These are phyloP conservation scores for Callosobruchus maculatus DNA, from an alignment of 2,888 invertebrate species.

Conservation along the genomic window DNA sequence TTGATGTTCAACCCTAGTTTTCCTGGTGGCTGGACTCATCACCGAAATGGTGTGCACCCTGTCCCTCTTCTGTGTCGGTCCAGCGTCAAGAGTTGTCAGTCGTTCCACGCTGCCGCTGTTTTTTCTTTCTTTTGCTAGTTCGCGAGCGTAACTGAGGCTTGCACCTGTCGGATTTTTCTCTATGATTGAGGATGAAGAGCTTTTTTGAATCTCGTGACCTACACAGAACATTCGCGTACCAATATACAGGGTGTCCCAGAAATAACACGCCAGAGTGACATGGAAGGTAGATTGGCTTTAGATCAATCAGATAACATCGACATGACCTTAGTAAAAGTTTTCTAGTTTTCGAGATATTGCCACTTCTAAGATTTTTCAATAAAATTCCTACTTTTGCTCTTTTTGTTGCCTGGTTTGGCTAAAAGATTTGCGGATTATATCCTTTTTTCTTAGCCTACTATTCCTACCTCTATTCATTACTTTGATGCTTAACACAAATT, in stretches of 20 bases:
- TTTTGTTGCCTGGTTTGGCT: no score
- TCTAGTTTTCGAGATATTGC: no score
- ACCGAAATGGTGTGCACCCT: conserved; percentile 84
- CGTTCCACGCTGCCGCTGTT: conserved; percentile 35
- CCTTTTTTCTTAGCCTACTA: no score
- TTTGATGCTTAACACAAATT: no score
- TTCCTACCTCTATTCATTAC: no score
- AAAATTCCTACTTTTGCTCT: no score
- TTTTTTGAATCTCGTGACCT: conserved; percentile 46
- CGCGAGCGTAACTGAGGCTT: conserved; percentile 27
- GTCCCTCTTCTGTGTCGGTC: conserved; percentile 54
- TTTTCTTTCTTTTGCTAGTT: conserved; percentile 36
- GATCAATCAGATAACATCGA: no score
- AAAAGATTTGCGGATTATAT: no score
- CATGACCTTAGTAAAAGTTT: no score
- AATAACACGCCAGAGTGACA: no score
- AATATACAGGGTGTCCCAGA: neutral
- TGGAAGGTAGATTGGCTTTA: no score
- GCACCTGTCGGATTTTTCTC: conserved; percentile 31
- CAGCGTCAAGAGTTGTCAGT: conserved; percentile 30
- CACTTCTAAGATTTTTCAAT: no score
- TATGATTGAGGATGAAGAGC: conserved; percentile 41
- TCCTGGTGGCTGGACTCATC: conserved; percentile 53
- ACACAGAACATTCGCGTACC: neutral
- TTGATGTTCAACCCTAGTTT: conserved; percentile 26